These are phyloP conservation scores for Andinoacara biseriatus DNA, from an alignment of 2,113 vertebrate genomes.

Conservation along the genomic window DNA sequence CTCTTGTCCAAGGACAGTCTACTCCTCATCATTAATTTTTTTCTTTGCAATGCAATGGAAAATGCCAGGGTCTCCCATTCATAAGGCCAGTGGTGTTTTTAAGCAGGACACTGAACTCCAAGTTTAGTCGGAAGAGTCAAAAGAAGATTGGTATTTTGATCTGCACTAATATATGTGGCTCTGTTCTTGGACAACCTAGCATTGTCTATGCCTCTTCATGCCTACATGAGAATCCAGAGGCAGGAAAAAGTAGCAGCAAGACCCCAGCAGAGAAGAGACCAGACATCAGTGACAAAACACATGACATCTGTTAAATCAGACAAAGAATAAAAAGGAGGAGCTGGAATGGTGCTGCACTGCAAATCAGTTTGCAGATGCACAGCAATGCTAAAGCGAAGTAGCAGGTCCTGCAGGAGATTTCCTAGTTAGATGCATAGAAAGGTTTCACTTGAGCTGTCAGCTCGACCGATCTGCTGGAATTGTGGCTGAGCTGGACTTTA, in stretches of 20 bases:
- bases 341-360: rapidly evolving
- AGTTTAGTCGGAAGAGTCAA: neutral
- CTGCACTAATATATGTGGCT: neutral
- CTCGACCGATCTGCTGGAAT: neutral
- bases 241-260: too few species aligned
- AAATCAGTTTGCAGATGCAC: neutral
- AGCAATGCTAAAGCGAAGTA: neutral
- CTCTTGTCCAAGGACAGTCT: neutral
- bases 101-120: neutral
- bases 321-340: neutral
- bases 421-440: neutral
- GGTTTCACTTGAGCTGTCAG: neutral
- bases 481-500: neutral
- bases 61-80: neutral
- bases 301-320: neutral
- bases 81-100: neutral
- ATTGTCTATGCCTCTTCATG: neutral
- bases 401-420: neutral
- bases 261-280: neutral
- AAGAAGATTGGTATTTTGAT: too few species aligned
- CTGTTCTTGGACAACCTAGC: neutral
- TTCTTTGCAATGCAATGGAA: neutral
- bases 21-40: neutral
- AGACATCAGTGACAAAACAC: neutral
- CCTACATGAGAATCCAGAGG: neutral